These are phyloP conservation scores for Malthinus seriepunctatus DNA, from an alignment of 2,888 invertebrate genomes.

Conservation along the genomic window DNA sequence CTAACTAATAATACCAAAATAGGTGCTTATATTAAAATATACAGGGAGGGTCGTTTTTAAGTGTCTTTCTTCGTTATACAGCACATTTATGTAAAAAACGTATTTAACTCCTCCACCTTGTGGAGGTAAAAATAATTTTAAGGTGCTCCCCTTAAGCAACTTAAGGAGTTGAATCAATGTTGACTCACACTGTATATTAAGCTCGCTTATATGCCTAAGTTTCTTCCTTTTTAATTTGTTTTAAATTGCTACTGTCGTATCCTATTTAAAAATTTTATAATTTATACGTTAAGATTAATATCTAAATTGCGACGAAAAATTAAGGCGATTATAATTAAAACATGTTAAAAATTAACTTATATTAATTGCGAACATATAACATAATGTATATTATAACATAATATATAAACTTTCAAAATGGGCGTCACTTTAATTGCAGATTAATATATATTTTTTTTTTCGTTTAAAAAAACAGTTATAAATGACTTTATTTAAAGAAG, in stretches of 20 bases:
- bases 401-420: constrained; percentile 4
- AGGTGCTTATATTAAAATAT: no score
- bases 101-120: no score
- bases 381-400: no score
- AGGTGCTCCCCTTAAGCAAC: no score
- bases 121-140: no score
- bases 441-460: constrained; percentile 1
- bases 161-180: no score
- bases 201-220: neutral
- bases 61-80: no score
- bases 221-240: constrained; percentile 1
- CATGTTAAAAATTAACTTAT: neutral
- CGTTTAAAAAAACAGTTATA: constrained; percentile 3
- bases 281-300: constrained; percentile 20
- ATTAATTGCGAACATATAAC: constrained; percentile 1
- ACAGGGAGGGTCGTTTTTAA: no score
- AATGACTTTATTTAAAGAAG: constrained; percentile 5
- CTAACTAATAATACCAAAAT: no score
- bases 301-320: constrained; percentile 21
- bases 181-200: no score
- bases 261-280: constrained; percentile 21
- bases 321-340: constrained; percentile 6
- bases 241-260: constrained; percentile 26
- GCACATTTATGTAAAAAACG: no score
- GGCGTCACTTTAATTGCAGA: constrained; percentile 1